A percentile compares a stretch with the other conserved stretches of the same genome.
These are phyloP conservation scores for Drosophila funebris DNA, from an alignment of 1,140 invertebrate genomes.

Conservation along the genomic window DNA sequence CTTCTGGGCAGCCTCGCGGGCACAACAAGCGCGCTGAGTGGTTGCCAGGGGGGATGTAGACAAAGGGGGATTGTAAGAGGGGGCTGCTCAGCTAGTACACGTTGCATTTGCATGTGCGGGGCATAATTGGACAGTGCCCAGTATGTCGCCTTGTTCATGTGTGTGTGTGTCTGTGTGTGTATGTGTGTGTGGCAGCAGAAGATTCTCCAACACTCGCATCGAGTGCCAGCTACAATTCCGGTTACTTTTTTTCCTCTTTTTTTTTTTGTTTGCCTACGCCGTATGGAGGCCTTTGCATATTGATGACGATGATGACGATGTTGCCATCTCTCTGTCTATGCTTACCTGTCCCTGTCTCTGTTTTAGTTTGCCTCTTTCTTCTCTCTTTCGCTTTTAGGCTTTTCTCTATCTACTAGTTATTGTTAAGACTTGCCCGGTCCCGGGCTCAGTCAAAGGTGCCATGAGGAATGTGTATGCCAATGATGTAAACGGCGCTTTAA, in stretches of 20 bases:
- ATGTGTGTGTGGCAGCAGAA: conserved; percentile 2
- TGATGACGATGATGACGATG: conserved; percentile 61
- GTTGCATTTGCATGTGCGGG: conserved; percentile 79
- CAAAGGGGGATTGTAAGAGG: not conserved
- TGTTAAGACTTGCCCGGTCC: conserved; percentile 37
- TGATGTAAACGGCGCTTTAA: conserved; percentile 48
- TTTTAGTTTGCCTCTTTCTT: not conserved
- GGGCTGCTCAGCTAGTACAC: conserved; percentile 25
- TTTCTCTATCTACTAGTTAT: conserved; percentile 28
- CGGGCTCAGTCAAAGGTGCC: conserved; percentile 32
- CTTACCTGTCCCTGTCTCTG: not conserved
- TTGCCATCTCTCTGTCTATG: conserved; percentile 8
- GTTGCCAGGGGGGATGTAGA: conserved; percentile 36
- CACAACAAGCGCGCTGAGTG: conserved; percentile 72
- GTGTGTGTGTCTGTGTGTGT: conserved; percentile 7
- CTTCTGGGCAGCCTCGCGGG: conserved; percentile 66
- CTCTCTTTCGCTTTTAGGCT: conserved; percentile 8
- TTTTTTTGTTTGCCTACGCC: conserved; percentile 12
- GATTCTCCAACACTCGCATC: conserved; percentile 36
- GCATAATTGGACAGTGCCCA: conserved; percentile 72
- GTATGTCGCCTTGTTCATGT: conserved; percentile 19
- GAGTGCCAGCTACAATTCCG: conserved; percentile 58
- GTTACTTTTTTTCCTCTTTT: conserved; percentile 6
- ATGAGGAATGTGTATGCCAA: conserved; percentile 42
- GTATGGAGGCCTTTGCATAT: conserved; percentile 65